Base-by-base conservation (phyloP, 2,888 invertebrate species). In the Drosophila anceps region DNA sequence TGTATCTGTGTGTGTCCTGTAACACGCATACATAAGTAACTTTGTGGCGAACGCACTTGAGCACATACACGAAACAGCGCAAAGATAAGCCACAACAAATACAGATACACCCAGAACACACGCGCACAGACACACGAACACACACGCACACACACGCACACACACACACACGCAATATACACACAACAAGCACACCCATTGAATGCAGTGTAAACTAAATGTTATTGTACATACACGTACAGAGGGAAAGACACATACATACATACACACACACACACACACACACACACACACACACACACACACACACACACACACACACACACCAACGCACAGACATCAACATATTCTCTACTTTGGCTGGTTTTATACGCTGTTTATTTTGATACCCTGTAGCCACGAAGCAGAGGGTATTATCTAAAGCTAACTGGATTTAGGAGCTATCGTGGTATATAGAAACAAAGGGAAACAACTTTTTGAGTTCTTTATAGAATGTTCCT, bases 141-240 rank as follows among this genome's bases (percentile, higher is more conserved):
- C 31, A 59, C 50, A 29, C 39, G 41, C 33, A 50, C n/a, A n/a
- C n/a, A n/a, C n/a, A n/a, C n/a, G 13, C 51, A 69, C 64, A 44
- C n/a, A 41, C 4, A 20, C 8, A 20, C n/a, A 10, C n/a, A 20
- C 33, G 33, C 33, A 6, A 13, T 18, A 13, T 33, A 51, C 18
- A 51, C 27, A 35, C 18, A 50, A 46, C 12, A 54, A 51, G 61
- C 67, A 60, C 62, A 70, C 73, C 67, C 70, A 72, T 76, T 74
- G 82, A 76, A 73, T 69, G 69, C 73, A 82, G 76, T 84, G 89
- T 89, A 87, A 84, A 89, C 90, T 81, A 79, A 87, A 87, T 89
- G 90, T 84, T 78, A 69, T 75, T 69, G 76, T 67, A 73, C 73
- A 72, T 63, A 77, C 60, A 59, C 51, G 46, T 39, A 50, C 7